Conservation (phyloP, 2,888 invertebrate genomes). For the Auanema freiburgensis region DNA sequence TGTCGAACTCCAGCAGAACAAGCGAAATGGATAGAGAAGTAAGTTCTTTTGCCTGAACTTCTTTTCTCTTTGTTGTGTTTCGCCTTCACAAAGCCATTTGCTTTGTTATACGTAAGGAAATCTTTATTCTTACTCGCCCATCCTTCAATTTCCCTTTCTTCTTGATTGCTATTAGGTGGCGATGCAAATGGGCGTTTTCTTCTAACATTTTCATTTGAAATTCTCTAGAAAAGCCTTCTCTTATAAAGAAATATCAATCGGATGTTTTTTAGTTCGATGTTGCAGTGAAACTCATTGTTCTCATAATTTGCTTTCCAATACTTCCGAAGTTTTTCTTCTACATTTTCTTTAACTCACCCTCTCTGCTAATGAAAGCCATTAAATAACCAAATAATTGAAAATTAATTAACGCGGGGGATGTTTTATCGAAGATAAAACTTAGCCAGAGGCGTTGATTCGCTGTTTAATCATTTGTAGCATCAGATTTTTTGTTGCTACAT, state of each 20-base stretch:
- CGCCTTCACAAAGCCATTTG: slow-evolving; percentile 1
- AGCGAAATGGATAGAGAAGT: slow-evolving; percentile 63
- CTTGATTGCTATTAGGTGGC: slow-evolving; percentile 6
- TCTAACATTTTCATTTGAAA: neutral
- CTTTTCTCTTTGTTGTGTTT: slow-evolving; percentile 5
- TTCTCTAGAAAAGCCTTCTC: too few relatives aligned
- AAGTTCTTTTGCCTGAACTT: slow-evolving; percentile 21
- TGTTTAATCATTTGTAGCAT: neutral
- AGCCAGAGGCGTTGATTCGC: neutral
- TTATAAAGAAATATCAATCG: too few relatives aligned
- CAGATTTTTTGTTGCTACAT: too few relatives aligned
- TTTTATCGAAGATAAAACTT: slow-evolving; percentile 1
- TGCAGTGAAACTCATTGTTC: neutral
- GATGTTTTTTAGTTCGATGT: neutral
- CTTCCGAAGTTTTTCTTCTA: neutral
- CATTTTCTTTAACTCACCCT: too few relatives aligned
- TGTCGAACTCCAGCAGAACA: slow-evolving; percentile 60
- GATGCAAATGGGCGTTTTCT: neutral
- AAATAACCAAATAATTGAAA: too few relatives aligned
- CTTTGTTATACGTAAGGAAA: neutral
- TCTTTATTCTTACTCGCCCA: neutral
- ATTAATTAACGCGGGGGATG: neutral
- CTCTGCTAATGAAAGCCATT: too few relatives aligned
- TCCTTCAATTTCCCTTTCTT: neutral
- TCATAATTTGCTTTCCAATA: neutral